Percentiles rank a stretch among this genome's conserved stretches.
phyloP scores from a whole-genome alignment of 2,113 vertebrate species.

The Talpa occidentalis region DNA sequence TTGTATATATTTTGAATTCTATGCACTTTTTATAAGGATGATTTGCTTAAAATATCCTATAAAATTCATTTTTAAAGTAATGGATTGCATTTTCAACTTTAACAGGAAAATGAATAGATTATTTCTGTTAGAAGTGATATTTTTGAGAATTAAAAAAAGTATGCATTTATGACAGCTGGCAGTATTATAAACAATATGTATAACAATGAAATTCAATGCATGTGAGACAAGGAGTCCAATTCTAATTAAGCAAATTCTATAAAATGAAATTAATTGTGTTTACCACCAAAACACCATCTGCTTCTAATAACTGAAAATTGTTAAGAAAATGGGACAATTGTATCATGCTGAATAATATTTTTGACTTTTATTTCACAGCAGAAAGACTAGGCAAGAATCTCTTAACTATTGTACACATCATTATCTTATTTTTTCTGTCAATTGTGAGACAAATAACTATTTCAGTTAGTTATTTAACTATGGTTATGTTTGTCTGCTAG shows the following conservation, averaged over 20 bases:
- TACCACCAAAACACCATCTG: constrained; percentile 71
- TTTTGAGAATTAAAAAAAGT: constrained; percentile 41
- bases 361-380: neutral
- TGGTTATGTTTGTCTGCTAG: neutral
- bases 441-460: neutral
- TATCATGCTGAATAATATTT: constrained; percentile 39
- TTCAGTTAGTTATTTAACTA: neutral
- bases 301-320: constrained; percentile 67
- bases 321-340: constrained; percentile 13
- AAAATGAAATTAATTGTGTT: constrained; percentile 73
- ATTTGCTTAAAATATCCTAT: neutral
- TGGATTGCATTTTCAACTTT: neutral
- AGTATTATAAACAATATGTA: constrained; percentile 44
- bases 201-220: constrained; percentile 49
- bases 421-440: constrained; percentile 22
- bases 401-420: neutral
- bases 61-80: constrained; percentile 35
- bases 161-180: constrained; percentile 45
- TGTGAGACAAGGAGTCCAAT: constrained; percentile 41
- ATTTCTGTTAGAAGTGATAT: constrained; percentile 12
- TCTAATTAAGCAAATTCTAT: constrained; percentile 70
- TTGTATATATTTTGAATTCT: neutral
- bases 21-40: neutral
- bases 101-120: constrained; percentile 23
- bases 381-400: neutral